phyloP scores from a whole-genome alignment of 2,113 vertebrate genomes.

The Symphodus melops region DNA sequence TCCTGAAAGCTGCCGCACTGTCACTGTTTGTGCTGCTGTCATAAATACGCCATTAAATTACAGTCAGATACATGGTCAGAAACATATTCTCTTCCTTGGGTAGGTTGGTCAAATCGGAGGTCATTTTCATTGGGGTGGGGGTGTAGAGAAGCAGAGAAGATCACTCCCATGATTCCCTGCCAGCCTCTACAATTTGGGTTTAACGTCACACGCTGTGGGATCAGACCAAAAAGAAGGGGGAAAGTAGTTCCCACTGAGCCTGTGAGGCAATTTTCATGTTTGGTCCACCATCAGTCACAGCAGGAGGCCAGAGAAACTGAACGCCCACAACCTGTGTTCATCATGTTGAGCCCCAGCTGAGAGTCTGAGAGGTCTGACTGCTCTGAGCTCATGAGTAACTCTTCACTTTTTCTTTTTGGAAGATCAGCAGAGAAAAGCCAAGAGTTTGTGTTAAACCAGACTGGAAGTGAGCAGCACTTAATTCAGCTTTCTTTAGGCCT shows the following conservation, averaged over 20 bases:
- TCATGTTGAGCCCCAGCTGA: slow-evolving; percentile 51
- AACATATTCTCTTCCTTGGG: too few relatives aligned
- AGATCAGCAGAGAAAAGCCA: not conserved
- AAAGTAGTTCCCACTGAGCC: slow-evolving; percentile 25
- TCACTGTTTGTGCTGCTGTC: too few relatives aligned
- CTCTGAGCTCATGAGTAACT: slow-evolving; percentile 33
- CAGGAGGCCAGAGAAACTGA: slow-evolving; percentile 30
- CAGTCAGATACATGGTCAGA: too few relatives aligned
- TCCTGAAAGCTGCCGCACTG: too few relatives aligned
- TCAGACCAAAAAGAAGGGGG: slow-evolving; percentile 8
- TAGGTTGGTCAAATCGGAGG: too few relatives aligned
- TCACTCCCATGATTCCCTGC: too few relatives aligned
- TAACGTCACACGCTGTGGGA: slow-evolving; percentile 5
- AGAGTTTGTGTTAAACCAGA: slow-evolving; percentile 4
- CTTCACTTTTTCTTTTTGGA: slow-evolving; percentile 22
- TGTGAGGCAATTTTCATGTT: slow-evolving; percentile 60
- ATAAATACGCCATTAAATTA: too few relatives aligned
- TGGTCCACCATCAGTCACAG: slow-evolving; percentile 40
- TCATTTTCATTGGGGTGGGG: too few relatives aligned
- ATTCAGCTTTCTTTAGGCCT: not conserved
- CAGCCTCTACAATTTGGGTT: not conserved
- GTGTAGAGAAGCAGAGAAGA: too few relatives aligned
- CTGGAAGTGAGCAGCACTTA: not conserved
- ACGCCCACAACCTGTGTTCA: slow-evolving; percentile 65
- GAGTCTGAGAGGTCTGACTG: slow-evolving; percentile 27